A percentile compares a stretch with the other conserved stretches of the same genome.
Evolutionary conservation across 2,888 invertebrate genomes (phyloP).

Genomic region (Tinea semifulvella): DNA sequence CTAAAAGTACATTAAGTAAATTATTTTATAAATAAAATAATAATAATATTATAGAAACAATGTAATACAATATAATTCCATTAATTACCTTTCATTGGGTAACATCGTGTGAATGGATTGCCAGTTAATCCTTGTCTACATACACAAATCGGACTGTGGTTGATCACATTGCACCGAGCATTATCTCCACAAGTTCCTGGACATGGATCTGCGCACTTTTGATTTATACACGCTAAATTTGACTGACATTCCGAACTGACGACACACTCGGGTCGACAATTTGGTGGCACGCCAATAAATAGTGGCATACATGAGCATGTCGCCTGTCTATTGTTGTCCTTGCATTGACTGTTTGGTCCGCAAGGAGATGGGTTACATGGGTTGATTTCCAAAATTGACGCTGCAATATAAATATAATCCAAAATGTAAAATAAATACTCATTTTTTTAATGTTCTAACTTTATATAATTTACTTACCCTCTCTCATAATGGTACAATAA

Average conservation of each 20-base stretch:
- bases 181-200: conserved; percentile 68
- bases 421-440: too few relatives aligned
- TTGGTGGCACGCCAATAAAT: conserved; percentile 74
- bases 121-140: conserved; percentile 77
- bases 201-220: conserved; percentile 76
- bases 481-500: conserved; percentile 59
- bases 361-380: conserved; percentile 70
- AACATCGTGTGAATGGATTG: conserved; percentile 80
- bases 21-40: not conserved
- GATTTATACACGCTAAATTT: conserved; percentile 72
- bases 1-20: not conserved
- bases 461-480: conserved; percentile 38
- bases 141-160: conserved; percentile 79
- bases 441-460: not conserved
- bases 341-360: conserved; percentile 81
- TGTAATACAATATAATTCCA: not conserved
- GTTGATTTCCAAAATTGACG: conserved; percentile 35
- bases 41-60: not conserved
- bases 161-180: conserved; percentile 70
- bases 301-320: conserved; percentile 74
- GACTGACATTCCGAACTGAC: conserved; percentile 73
- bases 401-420: conserved; percentile 30
- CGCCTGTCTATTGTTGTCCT: conserved; percentile 74
- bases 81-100: conserved; percentile 61
- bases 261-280: conserved; percentile 77